Evolutionary conservation across 2,888 invertebrate genomes (phyloP).

Genomic region (Drosophila longiperda): DNA sequence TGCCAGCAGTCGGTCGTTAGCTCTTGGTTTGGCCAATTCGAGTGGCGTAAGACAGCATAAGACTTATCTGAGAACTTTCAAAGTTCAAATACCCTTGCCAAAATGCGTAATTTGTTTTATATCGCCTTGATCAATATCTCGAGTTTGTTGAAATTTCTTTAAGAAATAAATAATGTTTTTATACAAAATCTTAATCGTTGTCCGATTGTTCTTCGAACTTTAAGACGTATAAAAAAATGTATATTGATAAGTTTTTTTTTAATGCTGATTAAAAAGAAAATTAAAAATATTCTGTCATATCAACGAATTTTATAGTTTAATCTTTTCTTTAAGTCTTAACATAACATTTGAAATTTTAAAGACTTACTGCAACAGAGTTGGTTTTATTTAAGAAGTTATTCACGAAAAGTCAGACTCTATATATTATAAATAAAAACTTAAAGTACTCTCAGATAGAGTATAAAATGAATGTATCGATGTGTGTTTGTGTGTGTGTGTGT

Average conservation of each 20-base stretch:
- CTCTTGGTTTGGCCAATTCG: constrained; percentile 48
- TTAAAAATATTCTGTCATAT: background rate
- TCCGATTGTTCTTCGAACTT: background rate
- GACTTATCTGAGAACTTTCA: background rate
- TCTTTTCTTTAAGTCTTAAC: background rate
- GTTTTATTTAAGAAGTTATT: background rate
- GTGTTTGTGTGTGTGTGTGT: background rate
- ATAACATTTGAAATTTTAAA: background rate
- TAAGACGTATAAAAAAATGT: background rate
- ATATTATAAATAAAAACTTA: background rate
- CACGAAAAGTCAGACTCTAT: background rate
- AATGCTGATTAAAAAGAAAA: background rate
- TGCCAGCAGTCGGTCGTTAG: constrained; percentile 61
- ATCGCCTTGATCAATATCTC: background rate
- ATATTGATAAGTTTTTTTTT: background rate
- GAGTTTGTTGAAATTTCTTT: background rate
- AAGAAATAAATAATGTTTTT: background rate
- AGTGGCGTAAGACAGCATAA: background rate
- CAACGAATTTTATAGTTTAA: background rate
- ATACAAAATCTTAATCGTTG: background rate
- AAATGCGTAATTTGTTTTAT: background rate
- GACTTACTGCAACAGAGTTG: background rate
- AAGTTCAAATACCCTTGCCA: background rate
- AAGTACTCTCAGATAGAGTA: background rate
- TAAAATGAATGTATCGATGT: constrained; percentile 8